A percentile compares a stretch with the other conserved stretches of the same genome.
Conservation (phyloP, 2,797 vertebrate genomes). For the Oreochromis mossambicus region DNA sequence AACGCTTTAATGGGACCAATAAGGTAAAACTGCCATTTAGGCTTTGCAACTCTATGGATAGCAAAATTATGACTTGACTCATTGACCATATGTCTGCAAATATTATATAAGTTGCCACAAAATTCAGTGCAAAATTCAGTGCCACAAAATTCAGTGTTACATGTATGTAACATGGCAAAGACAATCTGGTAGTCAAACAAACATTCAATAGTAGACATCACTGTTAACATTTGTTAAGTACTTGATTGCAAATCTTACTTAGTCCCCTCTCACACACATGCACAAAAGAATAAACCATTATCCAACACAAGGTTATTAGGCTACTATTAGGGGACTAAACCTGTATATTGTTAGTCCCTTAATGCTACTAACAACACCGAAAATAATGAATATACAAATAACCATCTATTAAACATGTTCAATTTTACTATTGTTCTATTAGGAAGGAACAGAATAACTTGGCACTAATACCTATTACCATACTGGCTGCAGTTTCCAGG, state of each 20-base stretch:
- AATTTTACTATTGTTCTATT: background rate
- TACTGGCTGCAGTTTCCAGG: background rate
- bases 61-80: background rate
- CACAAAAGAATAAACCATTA: background rate
- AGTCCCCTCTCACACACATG: background rate
- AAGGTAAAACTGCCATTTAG: background rate
- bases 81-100: background rate
- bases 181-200: background rate
- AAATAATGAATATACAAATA: background rate
- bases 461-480: no score
- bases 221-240: background rate
- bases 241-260: background rate
- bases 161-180: background rate
- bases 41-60: background rate
- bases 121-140: background rate
- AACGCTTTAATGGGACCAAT: constrained; percentile 6
- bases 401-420: background rate
- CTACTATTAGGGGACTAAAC: background rate
- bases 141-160: background rate
- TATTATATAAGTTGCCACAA: background rate
- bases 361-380: background rate
- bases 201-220: background rate
- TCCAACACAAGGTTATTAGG: background rate
- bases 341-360: no score
- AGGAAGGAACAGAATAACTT: background rate